Evolutionary conservation across 2,113 vertebrate genomes (phyloP).

Genomic region (Anthoscopus minutus): DNA sequence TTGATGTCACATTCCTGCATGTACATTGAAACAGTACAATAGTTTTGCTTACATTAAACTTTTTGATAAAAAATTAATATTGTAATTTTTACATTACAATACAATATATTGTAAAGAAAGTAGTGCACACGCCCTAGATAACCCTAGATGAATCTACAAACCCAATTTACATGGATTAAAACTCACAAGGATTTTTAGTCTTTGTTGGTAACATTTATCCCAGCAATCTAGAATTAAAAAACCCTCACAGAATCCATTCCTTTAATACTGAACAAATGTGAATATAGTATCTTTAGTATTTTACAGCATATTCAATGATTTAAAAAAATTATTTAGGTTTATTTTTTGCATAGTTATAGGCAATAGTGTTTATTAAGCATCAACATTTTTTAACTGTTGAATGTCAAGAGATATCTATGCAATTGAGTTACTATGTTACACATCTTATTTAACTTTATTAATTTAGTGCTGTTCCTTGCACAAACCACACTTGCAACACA

Average conservation of each 20-base stretch:
- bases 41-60: neutral
- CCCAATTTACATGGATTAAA: neutral
- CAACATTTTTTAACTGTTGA: neutral
- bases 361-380: neutral
- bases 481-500: neutral
- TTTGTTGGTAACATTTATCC: neutral
- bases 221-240: neutral
- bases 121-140: neutral
- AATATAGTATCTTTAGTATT: neutral
- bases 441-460: neutral
- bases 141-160: neutral
- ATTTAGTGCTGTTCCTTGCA: neutral
- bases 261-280: neutral
- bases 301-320: neutral
- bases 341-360: neutral
- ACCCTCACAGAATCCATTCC: neutral
- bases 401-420: neutral
- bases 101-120: neutral
- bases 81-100: neutral
- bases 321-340: rapidly evolving
- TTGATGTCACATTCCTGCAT: neutral
- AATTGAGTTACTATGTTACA: neutral
- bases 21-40: neutral
- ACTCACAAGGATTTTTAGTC: neutral
- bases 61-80: neutral